Percentiles rank a stretch among this genome's conserved stretches.
Conservation (phyloP, 2,797 vertebrate genomes). For the Limosa lapponica region DNA sequence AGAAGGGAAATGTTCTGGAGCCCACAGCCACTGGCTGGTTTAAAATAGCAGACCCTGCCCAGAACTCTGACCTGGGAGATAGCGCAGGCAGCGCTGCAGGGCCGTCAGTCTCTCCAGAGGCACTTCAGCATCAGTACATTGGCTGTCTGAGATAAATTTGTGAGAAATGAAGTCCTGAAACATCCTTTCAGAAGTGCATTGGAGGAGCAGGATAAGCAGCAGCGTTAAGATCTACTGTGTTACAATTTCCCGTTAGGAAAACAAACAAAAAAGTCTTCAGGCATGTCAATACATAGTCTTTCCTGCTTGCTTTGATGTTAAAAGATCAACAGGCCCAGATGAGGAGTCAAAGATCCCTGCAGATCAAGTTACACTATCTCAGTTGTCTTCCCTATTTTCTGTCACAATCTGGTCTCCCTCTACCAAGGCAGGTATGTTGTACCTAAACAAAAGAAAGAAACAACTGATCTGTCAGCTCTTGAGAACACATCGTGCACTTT, state of each 20-base stretch:
- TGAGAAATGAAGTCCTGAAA: not conserved
- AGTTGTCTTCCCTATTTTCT: not conserved
- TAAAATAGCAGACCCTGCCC: not conserved
- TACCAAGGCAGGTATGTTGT: not conserved
- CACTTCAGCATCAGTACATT: not conserved
- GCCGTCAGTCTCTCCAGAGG: not conserved
- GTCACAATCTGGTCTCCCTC: not conserved
- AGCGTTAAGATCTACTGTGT: not conserved
- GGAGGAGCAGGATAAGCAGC: not conserved
- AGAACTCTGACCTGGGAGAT: rapidly evolving
- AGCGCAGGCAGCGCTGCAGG: not conserved
- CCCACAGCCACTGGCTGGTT: not conserved
- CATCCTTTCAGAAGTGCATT: not conserved
- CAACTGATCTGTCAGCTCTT: not conserved
- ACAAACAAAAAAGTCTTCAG: not conserved
- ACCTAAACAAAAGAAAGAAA: not conserved
- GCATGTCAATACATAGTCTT: not conserved
- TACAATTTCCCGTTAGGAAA: not conserved
- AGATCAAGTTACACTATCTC: not conserved
- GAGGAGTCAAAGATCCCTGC: not conserved
- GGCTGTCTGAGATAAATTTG: not conserved
- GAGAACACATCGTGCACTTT: not conserved
- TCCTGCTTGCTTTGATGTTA: not conserved
- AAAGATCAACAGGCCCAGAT: not conserved
- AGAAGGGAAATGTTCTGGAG: not conserved